Evolutionary conservation across 2,113 vertebrate genomes (phyloP).

Genomic region (Callochromis pleurospilus): DNA sequence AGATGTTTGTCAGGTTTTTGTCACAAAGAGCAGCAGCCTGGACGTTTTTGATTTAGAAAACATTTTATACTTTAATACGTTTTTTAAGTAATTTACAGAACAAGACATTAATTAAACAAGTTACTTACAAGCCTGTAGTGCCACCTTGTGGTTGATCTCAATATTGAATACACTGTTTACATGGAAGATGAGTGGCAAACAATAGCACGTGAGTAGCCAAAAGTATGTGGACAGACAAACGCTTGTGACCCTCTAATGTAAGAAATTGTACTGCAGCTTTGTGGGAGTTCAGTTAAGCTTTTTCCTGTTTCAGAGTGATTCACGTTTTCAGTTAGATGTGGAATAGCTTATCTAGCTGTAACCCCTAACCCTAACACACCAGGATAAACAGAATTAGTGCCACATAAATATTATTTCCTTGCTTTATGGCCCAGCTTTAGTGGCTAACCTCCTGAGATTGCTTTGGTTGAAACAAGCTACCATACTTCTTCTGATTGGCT

Average conservation of each 20-base stretch:
- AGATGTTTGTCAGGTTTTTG: background rate
- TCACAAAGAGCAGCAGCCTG: background rate
- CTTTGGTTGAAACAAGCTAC: background rate
- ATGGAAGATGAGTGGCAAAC: background rate
- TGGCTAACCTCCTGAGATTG: accelerated
- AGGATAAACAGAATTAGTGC: background rate
- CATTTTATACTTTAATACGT: background rate
- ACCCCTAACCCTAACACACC: accelerated
- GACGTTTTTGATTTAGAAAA: background rate
- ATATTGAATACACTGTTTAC: background rate
- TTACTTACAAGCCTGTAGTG: background rate
- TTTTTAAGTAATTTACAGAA: background rate
- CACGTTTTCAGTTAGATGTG: accelerated
- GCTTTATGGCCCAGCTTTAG: background rate
- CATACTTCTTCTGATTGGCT: background rate
- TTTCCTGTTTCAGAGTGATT: background rate
- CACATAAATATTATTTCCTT: background rate
- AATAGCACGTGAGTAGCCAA: background rate
- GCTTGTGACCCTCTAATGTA: background rate
- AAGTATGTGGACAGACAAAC: background rate
- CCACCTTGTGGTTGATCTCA: conserved; percentile 33
- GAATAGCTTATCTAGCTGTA: background rate
- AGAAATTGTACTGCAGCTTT: background rate
- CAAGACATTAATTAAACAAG: background rate
- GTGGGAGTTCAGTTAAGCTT: background rate